Percentiles rank a stretch among this genome's conserved stretches.
These are phyloP conservation scores for Melipona beecheii DNA, from an alignment of 2,888 invertebrate species.

Conservation along the genomic window DNA sequence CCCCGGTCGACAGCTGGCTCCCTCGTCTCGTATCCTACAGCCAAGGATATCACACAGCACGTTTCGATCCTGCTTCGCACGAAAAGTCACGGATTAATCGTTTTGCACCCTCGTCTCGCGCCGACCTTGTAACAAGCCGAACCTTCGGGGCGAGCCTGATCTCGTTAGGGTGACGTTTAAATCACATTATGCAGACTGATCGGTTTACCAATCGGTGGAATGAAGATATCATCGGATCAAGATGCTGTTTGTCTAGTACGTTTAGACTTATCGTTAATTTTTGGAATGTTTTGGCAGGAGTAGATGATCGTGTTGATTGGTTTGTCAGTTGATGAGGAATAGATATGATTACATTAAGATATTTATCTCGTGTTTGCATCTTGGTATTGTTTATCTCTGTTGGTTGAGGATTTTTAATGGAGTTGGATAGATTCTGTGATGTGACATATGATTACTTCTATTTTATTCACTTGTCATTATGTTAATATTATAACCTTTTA, in stretches of 20 bases:
- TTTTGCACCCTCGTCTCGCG: constrained; percentile 59
- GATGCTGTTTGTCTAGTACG: background rate
- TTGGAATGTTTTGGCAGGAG: no score
- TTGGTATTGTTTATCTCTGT: background rate
- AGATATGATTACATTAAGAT: background rate
- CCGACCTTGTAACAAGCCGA: constrained; percentile 29
- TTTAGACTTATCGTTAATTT: background rate
- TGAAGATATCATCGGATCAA: constrained; percentile 5
- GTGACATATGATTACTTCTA: background rate
- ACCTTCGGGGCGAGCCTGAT: constrained; percentile 52
- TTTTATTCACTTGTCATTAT: background rate
- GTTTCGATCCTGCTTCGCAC: constrained; percentile 45
- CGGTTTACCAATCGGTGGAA: constrained; percentile 31
- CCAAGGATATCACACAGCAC: constrained; percentile 30
- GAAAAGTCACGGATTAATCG: constrained; percentile 76
- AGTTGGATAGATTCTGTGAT: no score
- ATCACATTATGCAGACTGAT: constrained; percentile 70
- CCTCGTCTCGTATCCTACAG: constrained; percentile 41
- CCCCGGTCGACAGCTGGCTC: constrained; percentile 79
- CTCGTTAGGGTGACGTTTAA: constrained; percentile 71
- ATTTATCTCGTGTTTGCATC: background rate
- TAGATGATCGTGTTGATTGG: background rate
- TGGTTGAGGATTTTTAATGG: no score
- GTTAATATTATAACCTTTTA: no score
- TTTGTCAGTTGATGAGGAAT: background rate